phyloP scores from a whole-genome alignment of 92 coral and sea anemone genomes.

The Palythoa grandiflora region DNA sequence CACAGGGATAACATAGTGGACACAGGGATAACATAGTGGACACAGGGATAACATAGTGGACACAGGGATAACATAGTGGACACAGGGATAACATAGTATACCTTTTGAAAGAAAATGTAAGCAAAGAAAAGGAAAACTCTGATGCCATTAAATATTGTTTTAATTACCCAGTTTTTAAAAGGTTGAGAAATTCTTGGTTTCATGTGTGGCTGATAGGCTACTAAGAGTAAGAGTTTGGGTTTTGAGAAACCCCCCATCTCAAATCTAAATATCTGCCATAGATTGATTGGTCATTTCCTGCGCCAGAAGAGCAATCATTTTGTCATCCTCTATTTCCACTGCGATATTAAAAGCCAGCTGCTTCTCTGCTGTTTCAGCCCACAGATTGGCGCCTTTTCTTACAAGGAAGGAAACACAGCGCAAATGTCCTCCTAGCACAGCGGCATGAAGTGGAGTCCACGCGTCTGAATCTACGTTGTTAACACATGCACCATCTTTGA shows the following conservation, averaged over 20 bases:
- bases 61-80: no score
- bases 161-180: no score
- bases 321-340: slow-evolving; percentile 55
- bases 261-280: background rate
- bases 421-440: slow-evolving; percentile 63
- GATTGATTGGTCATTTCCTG: slow-evolving; percentile 47
- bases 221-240: no score
- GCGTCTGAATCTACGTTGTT: slow-evolving; percentile 49
- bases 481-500: slow-evolving; percentile 60
- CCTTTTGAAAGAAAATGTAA: no score
- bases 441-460: slow-evolving; percentile 69
- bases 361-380: slow-evolving; percentile 62
- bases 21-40: no score
- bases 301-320: slow-evolving; percentile 53
- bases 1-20: no score
- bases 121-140: no score
- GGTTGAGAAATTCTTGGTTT: no score
- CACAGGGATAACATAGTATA: no score
- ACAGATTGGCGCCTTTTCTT: slow-evolving; percentile 56
- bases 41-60: no score
- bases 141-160: no score
- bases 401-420: slow-evolving; percentile 56
- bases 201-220: no score
- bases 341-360: slow-evolving; percentile 67
- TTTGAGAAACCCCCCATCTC: background rate